Conservation (phyloP, 2,113 vertebrate species). For the Salvator merianae region DNA sequence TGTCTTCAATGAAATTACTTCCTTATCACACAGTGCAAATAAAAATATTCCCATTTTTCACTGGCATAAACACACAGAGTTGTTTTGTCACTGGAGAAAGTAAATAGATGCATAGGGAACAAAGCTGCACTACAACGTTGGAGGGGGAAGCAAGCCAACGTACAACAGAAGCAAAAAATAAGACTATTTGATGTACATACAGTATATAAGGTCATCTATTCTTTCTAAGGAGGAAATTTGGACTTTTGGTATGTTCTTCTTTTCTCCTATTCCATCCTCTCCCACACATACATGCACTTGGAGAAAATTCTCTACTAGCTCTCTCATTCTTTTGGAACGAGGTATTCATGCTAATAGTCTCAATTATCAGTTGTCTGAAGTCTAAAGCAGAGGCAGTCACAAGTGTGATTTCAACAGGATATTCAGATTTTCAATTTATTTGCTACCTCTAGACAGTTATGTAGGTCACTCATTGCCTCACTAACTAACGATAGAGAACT, state of each 20-base stretch:
- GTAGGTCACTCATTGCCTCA: not conserved
- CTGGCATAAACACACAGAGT: not conserved
- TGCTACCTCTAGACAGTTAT: constrained; percentile 69
- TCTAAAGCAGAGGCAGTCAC: constrained; percentile 74
- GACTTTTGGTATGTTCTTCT: constrained; percentile 18
- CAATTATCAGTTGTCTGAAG: constrained; percentile 75
- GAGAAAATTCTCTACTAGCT: constrained; percentile 50
- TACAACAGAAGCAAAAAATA: constrained; percentile 16
- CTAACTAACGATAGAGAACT: not conserved
- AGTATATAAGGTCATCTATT: constrained; percentile 32
- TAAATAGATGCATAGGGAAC: not conserved
- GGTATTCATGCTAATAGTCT: constrained; percentile 77
- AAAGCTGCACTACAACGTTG: not conserved
- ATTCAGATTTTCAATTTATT: constrained; percentile 71
- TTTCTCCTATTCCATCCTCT: constrained; percentile 16
- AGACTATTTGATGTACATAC: not conserved
- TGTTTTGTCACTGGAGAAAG: not conserved
- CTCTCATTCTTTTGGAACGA: constrained; percentile 71
- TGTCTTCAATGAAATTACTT: not conserved
- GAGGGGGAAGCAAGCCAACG: not conserved
- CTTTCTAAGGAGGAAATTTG: constrained; percentile 21
- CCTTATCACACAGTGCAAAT: not conserved
- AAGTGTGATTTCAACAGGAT: constrained; percentile 73
- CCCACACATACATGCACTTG: not conserved
- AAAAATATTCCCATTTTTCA: rapidly evolving